phyloP scores from a whole-genome alignment of 2,888 invertebrate species.

The Eucera pruinosa region DNA sequence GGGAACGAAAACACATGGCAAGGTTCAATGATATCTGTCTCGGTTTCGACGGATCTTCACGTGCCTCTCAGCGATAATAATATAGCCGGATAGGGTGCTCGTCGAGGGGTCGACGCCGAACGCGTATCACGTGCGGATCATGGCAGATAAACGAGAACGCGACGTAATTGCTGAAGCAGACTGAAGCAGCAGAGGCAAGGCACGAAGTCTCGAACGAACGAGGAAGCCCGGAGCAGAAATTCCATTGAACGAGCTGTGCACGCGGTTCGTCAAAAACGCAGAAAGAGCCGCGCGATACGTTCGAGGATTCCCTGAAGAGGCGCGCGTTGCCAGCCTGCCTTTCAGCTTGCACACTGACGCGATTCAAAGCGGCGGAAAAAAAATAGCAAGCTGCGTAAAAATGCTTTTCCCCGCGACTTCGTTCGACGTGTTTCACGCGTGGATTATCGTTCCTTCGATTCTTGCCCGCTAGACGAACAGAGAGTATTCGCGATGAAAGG shows the following conservation, averaged over 20 bases:
- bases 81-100: not conserved
- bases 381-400: slow-evolving; percentile 37
- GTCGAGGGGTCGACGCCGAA: slow-evolving; percentile 20
- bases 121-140: slow-evolving; percentile 5
- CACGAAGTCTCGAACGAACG: slow-evolving; percentile 32
- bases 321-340: slow-evolving; percentile 26
- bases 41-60: slow-evolving; percentile 30
- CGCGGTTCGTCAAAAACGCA: slow-evolving; percentile 18
- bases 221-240: slow-evolving; percentile 22
- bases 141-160: slow-evolving; percentile 32
- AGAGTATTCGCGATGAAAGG: slow-evolving; percentile 16
- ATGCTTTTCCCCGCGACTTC: slow-evolving; percentile 41
- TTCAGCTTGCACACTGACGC: slow-evolving; percentile 41
- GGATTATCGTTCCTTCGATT: slow-evolving; percentile 46
- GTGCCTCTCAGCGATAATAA: slow-evolving; percentile 18
- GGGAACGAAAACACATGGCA: not conserved
- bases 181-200: slow-evolving; percentile 19
- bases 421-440: slow-evolving; percentile 33
- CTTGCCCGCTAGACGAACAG: not conserved
- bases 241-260: slow-evolving; percentile 28
- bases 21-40: not conserved
- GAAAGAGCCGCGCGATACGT: slow-evolving; percentile 32
- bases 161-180: slow-evolving; percentile 46
- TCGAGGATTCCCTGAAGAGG: slow-evolving; percentile 36
- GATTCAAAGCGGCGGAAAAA: slow-evolving; percentile 39